phyloP scores from a whole-genome alignment of 2,113 vertebrate species.

The Garra rufa region DNA sequence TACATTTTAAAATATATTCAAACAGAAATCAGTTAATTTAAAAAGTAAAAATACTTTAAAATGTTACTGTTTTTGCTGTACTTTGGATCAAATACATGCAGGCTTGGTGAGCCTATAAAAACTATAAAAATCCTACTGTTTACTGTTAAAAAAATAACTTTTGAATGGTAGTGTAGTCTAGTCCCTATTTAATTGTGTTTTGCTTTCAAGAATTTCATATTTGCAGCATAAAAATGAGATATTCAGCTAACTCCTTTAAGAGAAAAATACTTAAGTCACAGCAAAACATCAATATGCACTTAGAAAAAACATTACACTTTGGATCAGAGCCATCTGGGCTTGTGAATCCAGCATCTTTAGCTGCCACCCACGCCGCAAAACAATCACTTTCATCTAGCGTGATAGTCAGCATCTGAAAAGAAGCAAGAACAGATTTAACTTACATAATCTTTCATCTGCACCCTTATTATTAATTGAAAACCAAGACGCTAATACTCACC shows the following conservation, averaged over 20 bases:
- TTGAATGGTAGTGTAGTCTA: background rate
- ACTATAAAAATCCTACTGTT: too few species aligned
- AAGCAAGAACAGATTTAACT: background rate
- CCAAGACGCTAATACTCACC: slow-evolving; percentile 76
- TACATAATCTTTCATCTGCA: background rate
- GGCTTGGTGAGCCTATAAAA: too few species aligned
- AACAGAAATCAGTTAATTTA: too few species aligned
- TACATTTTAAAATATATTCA: too few species aligned
- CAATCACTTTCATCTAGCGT: slow-evolving; percentile 98
- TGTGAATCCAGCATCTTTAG: slow-evolving; percentile 96
- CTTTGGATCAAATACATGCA: too few species aligned
- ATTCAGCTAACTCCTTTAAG: background rate
- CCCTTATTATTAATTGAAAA: background rate
- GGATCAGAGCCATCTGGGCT: slow-evolving; percentile 97
- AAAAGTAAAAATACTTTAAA: too few species aligned
- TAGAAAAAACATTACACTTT: slow-evolving; percentile 83
- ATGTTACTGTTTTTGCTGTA: too few species aligned
- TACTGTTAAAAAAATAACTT: too few species aligned
- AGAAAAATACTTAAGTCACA: background rate
- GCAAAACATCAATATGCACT: background rate
- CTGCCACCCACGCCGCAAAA: slow-evolving; percentile 98
- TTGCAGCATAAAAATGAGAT: background rate
- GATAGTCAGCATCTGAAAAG: slow-evolving; percentile 92
- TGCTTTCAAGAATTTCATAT: background rate
- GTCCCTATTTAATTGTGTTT: background rate